Percentiles rank a stretch among this genome's conserved stretches.
phyloP scores from a whole-genome alignment of 1,140 invertebrate species.

The Drosophila sucinea region DNA sequence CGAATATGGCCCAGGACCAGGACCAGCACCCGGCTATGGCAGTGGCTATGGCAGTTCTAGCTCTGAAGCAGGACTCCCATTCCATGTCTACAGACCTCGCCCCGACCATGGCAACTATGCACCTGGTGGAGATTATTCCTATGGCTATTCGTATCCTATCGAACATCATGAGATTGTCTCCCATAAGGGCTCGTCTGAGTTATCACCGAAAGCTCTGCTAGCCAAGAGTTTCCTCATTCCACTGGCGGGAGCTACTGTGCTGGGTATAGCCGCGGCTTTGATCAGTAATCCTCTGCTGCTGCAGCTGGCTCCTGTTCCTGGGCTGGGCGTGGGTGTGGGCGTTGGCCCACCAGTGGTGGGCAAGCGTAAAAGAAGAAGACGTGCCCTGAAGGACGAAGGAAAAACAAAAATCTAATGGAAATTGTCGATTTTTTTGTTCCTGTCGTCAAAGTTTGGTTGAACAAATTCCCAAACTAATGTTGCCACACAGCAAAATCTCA shows the following conservation, averaged over 20 bases:
- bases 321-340: conserved; percentile 84
- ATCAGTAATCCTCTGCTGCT: conserved; percentile 90
- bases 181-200: conserved; percentile 64
- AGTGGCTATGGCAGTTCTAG: conserved; percentile 48
- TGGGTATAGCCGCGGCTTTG: conserved; percentile 90
- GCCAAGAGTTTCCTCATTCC: conserved; percentile 87
- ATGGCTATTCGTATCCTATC: conserved; percentile 38
- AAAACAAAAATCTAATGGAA: neutral
- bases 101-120: conserved; percentile 55
- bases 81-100: conserved; percentile 63
- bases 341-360: conserved; percentile 74
- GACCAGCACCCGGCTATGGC: conserved; percentile 44
- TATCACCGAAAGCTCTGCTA: conserved; percentile 71
- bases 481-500: no score
- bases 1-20: conserved; percentile 49
- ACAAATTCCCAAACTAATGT: no score
- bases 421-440: neutral
- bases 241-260: conserved; percentile 89
- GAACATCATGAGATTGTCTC: conserved; percentile 64
- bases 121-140: conserved; percentile 64
- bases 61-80: conserved; percentile 62
- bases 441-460: neutral
- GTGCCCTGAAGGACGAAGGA: conserved; percentile 21
- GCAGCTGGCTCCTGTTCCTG: conserved; percentile 88
- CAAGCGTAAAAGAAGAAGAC: conserved; percentile 68